These are phyloP conservation scores for Pocota personata DNA, from an alignment of 2,888 invertebrate species.

Conservation along the genomic window DNA sequence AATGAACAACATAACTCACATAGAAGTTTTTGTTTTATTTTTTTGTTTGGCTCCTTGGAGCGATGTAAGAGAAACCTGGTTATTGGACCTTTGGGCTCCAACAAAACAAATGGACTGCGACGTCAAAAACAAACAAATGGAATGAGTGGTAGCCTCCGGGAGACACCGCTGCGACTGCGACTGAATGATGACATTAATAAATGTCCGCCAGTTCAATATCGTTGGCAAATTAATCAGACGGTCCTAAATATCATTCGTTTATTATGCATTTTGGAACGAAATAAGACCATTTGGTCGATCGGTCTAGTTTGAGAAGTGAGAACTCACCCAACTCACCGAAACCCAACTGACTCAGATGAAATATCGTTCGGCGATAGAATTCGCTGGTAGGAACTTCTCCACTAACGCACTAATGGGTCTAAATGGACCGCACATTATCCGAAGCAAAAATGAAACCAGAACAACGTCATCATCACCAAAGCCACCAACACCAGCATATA, in stretches of 20 bases:
- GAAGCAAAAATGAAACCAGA: constrained; percentile 55
- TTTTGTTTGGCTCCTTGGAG: constrained; percentile 8
- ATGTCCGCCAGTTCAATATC: constrained; percentile 70
- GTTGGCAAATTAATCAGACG: constrained; percentile 68
- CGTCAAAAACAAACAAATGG: constrained; percentile 62
- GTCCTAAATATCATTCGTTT: constrained; percentile 65
- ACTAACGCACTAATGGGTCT: constrained; percentile 63
- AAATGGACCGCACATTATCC: constrained; percentile 67
- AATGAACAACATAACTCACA: constrained; percentile 71
- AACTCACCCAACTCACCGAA: neutral
- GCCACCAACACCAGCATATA: neutral
- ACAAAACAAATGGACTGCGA: constrained; percentile 59
- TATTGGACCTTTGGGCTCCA: constrained; percentile 37
- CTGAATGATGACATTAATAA: constrained; percentile 73
- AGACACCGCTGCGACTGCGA: constrained; percentile 38
- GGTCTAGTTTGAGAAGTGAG: constrained; percentile 32
- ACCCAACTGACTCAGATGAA: constrained; percentile 46
- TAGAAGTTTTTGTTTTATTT: constrained; percentile 15
- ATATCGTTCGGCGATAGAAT: constrained; percentile 63
- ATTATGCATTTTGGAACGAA: constrained; percentile 25
- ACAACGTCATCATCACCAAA: constrained; percentile 45
- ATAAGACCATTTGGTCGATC: constrained; percentile 8
- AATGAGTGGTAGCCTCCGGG: constrained; percentile 27
- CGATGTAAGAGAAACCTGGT: constrained; percentile 7
- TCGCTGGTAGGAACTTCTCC: constrained; percentile 35